phyloP scores from a whole-genome alignment of 1,140 invertebrate genomes.

The Diplogasteroides magnus region DNA sequence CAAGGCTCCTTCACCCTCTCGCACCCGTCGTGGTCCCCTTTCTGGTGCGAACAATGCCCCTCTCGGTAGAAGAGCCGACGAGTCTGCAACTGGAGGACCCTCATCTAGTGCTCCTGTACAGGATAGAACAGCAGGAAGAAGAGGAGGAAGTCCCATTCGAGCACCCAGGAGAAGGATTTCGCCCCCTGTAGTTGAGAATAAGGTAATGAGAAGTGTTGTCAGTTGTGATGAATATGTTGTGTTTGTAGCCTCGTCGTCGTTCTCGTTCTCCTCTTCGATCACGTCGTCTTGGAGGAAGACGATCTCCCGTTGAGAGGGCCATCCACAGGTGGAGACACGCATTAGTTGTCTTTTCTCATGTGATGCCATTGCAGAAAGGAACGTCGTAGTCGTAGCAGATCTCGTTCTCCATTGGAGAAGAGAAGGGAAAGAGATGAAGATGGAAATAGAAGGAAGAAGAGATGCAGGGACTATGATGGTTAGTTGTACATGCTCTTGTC shows the following conservation, averaged over 20 bases:
- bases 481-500: neutral
- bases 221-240: too few species aligned
- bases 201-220: neutral
- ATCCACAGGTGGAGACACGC: neutral
- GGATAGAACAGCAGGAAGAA: too few species aligned
- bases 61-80: too few species aligned
- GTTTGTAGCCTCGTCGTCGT: slow-evolving; percentile 16
- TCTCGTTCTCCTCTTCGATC: slow-evolving; percentile 20
- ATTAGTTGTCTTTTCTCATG: slow-evolving; percentile 3
- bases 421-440: slow-evolving; percentile 5
- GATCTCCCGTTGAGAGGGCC: neutral
- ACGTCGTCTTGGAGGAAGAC: neutral
- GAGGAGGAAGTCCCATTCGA: neutral
- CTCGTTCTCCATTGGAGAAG: slow-evolving; percentile 15
- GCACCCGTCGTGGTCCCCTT: too few species aligned
- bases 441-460: neutral
- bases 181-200: slow-evolving; percentile 8
- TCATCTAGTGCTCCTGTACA: too few species aligned
- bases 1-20: too few species aligned
- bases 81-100: too few species aligned
- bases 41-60: too few species aligned
- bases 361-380: neutral
- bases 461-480: slow-evolving; percentile 22
- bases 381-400: slow-evolving; percentile 11
- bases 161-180: slow-evolving; percentile 16